phyloP scores from a whole-genome alignment of 2,797 vertebrate species.

The Neopelma chrysocephalum region DNA sequence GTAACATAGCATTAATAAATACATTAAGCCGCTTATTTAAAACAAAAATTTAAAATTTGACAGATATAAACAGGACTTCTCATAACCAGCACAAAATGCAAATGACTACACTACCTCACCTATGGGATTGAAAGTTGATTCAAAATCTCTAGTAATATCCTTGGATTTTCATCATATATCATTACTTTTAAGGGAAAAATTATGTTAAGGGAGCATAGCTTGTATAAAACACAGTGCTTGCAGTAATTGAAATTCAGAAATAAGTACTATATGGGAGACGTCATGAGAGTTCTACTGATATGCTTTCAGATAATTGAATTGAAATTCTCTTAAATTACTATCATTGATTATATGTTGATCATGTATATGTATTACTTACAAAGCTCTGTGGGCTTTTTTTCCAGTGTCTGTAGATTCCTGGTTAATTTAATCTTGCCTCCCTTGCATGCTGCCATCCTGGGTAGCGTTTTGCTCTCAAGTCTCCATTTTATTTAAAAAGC shows the following conservation, averaged over 20 bases:
- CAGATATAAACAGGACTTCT: slow-evolving; percentile 62
- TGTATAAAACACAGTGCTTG: slow-evolving; percentile 65
- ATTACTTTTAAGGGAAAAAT: slow-evolving; percentile 27
- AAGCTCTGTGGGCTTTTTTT: not conserved
- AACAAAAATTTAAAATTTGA: not conserved
- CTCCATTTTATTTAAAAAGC: not conserved
- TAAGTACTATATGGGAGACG: not conserved
- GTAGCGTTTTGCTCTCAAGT: not conserved
- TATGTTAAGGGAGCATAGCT: slow-evolving; percentile 56
- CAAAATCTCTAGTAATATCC: slow-evolving; percentile 53
- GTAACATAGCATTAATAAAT: slow-evolving; percentile 70
- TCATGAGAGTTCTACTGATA: not conserved
- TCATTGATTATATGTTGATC: not conserved
- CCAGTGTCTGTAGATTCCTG: not conserved
- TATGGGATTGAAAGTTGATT: slow-evolving; percentile 70
- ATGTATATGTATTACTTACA: not conserved
- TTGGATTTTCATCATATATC: slow-evolving; percentile 31
- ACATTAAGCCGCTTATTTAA: slow-evolving; percentile 64
- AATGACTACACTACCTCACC: slow-evolving; percentile 81
- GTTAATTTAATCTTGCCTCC: slow-evolving; percentile 21
- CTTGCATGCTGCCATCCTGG: not conserved
- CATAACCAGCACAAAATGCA: slow-evolving; percentile 72
- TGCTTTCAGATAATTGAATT: slow-evolving; percentile 3
- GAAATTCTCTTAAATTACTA: not conserved
- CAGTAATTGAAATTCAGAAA: slow-evolving; percentile 55